Evolutionary conservation across 2,797 vertebrate genomes (phyloP), one percentile per base, ranked within the genome.

Genomic region (Phoebastria nigripes): DNA sequence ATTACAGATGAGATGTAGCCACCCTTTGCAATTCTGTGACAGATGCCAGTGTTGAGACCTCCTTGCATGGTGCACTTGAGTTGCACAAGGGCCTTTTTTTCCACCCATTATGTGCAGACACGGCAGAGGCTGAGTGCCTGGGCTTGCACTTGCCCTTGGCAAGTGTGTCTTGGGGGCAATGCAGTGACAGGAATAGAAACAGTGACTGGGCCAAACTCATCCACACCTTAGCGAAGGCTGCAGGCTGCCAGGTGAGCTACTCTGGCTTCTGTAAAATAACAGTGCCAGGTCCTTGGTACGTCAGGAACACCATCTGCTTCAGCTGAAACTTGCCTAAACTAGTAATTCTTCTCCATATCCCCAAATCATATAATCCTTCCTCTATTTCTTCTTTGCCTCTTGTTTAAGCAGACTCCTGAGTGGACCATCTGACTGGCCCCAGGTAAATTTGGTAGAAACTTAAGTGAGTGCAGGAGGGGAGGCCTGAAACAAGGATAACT

Each of bases 401-500:
- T 54, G 19, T 26, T 89, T 62, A 56, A 59, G 62, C 62, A 66
- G 58, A 29, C 4, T 78, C 24, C 24, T 51, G 37, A 71, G 24
- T 56, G n/a, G 31, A 63, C 31, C 8, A 25, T 70, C 47, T 83
- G 25, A 59, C 51, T 62, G 46, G 24, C 29, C 26, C 6, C 35
- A 31, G 42, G 26, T 83, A 69, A 59, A 47, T 51, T 41, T 66
- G 54, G 11, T 92, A 55, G 69, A 51, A 91, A n/a, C 17, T 35
- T 74, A 33, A 82, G 28, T 10, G 9, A 0, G 1, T 49, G 7
- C 1, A 8, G 25, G 9, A 73, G 8, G 17, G 9, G 31, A 59
- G 33, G n/a, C 35, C 47, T 82, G 81, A 59, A 87, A 79, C 1
- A 8, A 79, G 46, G 35, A 21, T 67, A 90, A 74, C 42, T 31